A percentile compares a stretch with the other conserved stretches of the same genome.
Evolutionary conservation across 2,797 vertebrate species (phyloP).

Genomic region (Gila robusta): DNA sequence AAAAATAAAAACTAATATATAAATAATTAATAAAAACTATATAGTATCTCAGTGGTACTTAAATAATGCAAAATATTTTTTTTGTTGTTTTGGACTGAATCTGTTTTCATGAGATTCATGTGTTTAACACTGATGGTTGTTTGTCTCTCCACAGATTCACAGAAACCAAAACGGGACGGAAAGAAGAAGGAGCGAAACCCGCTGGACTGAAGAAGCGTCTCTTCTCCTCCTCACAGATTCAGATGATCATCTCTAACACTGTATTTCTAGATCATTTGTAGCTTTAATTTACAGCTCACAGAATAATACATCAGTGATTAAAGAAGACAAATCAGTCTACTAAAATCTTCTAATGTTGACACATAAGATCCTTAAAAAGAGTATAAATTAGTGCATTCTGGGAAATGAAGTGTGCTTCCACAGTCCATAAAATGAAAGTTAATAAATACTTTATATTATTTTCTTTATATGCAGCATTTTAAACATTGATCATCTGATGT

Average conservation of each 20-base stretch:
- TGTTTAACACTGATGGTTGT: slow-evolving; percentile 17
- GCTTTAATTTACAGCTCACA: slow-evolving; percentile 31
- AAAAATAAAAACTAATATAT: too few relatives aligned
- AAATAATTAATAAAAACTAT: too few relatives aligned
- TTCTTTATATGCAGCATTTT: neutral
- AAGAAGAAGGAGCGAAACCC: slow-evolving; percentile 82
- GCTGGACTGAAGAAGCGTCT: slow-evolving; percentile 71
- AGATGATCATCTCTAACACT: slow-evolving; percentile 63
- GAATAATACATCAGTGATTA: slow-evolving; percentile 1
- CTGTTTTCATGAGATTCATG: slow-evolving; percentile 22
- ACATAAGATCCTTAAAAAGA: neutral
- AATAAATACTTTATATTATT: neutral
- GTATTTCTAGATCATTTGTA: slow-evolving; percentile 56
- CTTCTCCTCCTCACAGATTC: slow-evolving; percentile 36
- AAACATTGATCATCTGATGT: neutral
- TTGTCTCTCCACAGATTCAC: slow-evolving; percentile 73
- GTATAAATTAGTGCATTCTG: neutral
- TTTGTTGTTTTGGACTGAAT: too few relatives aligned
- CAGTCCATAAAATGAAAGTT: too few relatives aligned
- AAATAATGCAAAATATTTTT: too few relatives aligned
- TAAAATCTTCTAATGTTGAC: slow-evolving; percentile 15
- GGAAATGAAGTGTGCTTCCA: neutral
- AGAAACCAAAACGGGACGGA: slow-evolving; percentile 82
- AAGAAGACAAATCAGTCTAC: neutral
- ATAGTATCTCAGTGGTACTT: too few relatives aligned